These are phyloP conservation scores for Thalassophryne amazonica DNA, from an alignment of 2,797 vertebrate genomes.

Conservation along the genomic window DNA sequence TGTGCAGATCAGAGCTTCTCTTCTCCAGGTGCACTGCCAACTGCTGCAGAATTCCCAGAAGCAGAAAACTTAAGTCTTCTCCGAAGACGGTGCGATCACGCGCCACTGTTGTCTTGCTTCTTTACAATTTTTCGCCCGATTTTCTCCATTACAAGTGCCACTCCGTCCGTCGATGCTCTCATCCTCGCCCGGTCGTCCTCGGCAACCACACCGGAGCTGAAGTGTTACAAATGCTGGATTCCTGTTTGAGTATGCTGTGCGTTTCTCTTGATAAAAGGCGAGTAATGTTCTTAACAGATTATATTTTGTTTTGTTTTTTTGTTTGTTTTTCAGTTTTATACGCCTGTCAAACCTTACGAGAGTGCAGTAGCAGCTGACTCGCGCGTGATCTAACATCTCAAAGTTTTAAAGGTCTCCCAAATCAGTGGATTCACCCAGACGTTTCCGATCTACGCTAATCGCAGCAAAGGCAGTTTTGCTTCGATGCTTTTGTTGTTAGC, in stretches of 20 bases:
- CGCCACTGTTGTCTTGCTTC: constrained; percentile 7
- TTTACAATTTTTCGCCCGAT: neutral
- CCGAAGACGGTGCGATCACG: constrained; percentile 24
- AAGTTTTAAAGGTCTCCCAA: constrained; percentile 25
- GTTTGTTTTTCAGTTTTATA: constrained; percentile 46
- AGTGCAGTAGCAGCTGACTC: constrained; percentile 36
- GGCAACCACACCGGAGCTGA: constrained; percentile 4
- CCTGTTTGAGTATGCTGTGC: constrained; percentile 43
- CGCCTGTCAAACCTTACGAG: constrained; percentile 38
- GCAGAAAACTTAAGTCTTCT: constrained; percentile 8
- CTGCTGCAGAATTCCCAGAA: constrained; percentile 32
- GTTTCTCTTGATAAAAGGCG: constrained; percentile 27
- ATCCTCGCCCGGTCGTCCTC: constrained; percentile 8
- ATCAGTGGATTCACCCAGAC: neutral
- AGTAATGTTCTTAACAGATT: constrained; percentile 60
- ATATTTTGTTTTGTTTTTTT: constrained; percentile 51
- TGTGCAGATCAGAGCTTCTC: constrained; percentile 21
- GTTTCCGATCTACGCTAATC: constrained; percentile 36
- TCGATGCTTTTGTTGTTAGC: constrained; percentile 15
- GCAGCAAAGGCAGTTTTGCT: constrained; percentile 33
- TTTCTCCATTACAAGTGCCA: constrained; percentile 51
- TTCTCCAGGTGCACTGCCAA: constrained; percentile 60
- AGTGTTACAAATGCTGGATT: constrained; percentile 58
- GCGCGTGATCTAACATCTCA: constrained; percentile 43
- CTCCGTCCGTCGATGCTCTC: constrained; percentile 30